These are phyloP conservation scores for Cataglyphis albicans DNA, from an alignment of 2,888 invertebrate species.

Conservation along the genomic window DNA sequence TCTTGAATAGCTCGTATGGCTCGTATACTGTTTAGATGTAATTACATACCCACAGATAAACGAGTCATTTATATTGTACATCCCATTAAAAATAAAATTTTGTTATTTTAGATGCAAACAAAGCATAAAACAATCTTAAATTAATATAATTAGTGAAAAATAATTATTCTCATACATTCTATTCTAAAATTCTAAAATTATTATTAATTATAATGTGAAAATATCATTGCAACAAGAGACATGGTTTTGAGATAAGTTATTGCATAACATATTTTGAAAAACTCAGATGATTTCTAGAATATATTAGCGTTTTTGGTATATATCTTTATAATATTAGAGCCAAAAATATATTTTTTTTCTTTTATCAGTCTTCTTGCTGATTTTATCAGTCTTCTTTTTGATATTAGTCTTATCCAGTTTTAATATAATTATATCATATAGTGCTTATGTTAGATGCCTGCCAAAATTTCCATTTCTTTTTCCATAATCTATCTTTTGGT, in stretches of 20 bases:
- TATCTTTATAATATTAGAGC: not conserved
- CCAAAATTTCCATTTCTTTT: slow-evolving; percentile 77
- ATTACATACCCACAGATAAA: not conserved
- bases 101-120: not conserved
- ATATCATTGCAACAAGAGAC: not conserved
- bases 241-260: not conserved
- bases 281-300: not conserved
- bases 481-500: slow-evolving; percentile 44
- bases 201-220: slow-evolving; percentile 5
- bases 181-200: slow-evolving; percentile 6
- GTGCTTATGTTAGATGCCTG: slow-evolving; percentile 30
- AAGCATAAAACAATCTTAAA: slow-evolving; percentile 1
- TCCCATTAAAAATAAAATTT: slow-evolving; percentile 12
- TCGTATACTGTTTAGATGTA: not conserved
- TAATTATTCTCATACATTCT: slow-evolving; percentile 12
- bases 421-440: slow-evolving; percentile 20
- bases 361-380: not conserved
- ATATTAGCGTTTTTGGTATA: not conserved
- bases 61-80: slow-evolving; percentile 1
- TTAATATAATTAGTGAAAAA: not conserved
- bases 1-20: not conserved
- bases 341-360: slow-evolving; percentile 2
- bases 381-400: too few species aligned
- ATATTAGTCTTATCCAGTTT: not conserved
- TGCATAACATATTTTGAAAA: not conserved